Conservation (phyloP, 2,797 vertebrate species). For the Halcyon smyrnensis region DNA sequence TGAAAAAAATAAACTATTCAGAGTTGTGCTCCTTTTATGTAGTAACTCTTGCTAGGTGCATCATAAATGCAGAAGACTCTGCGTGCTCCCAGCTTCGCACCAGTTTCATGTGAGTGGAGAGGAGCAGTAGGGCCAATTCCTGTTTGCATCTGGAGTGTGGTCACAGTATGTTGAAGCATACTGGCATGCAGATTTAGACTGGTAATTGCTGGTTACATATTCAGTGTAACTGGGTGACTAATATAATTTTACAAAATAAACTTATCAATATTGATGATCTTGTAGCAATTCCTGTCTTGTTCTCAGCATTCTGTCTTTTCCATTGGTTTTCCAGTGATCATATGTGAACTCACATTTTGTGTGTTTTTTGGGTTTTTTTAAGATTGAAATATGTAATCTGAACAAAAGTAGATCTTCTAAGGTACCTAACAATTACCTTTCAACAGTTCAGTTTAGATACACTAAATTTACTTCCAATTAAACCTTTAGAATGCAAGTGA, state of each 20-base stretch:
- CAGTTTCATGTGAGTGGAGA: accelerated
- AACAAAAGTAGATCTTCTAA: background rate
- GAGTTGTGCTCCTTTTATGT: background rate
- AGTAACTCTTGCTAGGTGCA: background rate
- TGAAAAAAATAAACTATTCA: background rate
- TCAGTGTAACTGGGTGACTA: background rate
- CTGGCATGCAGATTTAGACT: background rate
- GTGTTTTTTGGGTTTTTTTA: background rate
- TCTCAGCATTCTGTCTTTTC: background rate
- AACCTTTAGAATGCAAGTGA: background rate
- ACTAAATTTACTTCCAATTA: background rate
- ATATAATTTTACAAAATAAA: background rate
- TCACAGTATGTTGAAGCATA: accelerated
- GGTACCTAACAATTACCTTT: background rate
- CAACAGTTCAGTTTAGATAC: background rate
- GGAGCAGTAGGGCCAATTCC: accelerated
- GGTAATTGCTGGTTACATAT: background rate
- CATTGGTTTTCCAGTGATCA: background rate
- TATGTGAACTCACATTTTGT: background rate
- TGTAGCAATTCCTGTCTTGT: background rate
- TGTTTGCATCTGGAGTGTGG: background rate
- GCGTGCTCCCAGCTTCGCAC: background rate
- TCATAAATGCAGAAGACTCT: background rate
- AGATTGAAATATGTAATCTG: background rate
- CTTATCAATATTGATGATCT: background rate